A percentile compares a stretch with the other conserved stretches of the same genome.
phyloP scores from a whole-genome alignment of 2,797 vertebrate species.

The Micromesistius poutassou region DNA sequence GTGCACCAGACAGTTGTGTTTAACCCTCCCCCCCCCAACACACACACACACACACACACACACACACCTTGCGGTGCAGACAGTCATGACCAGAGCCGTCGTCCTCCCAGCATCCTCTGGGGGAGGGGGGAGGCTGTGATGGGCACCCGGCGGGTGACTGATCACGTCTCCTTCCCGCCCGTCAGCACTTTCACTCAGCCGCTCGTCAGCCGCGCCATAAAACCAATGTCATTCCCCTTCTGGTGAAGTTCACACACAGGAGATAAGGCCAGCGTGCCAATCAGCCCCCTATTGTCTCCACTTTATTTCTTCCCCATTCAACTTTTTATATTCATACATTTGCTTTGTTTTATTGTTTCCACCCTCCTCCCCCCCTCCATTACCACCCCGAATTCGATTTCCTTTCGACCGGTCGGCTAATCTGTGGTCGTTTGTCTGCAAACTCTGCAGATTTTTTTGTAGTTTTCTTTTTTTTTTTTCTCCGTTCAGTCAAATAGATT shows the following conservation, averaged over 20 bases:
- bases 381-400: slow-evolving; percentile 26
- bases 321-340: too few species aligned
- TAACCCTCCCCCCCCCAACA: slow-evolving; percentile 44
- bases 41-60: too few species aligned
- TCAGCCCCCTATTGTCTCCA: slow-evolving; percentile 40
- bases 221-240: slow-evolving; percentile 71
- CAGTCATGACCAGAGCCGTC: slow-evolving; percentile 53
- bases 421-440: slow-evolving; percentile 21
- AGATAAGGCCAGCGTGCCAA: slow-evolving; percentile 56
- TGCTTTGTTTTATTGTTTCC: slow-evolving; percentile 24
- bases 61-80: slow-evolving; percentile 20
- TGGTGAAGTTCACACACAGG: slow-evolving; percentile 57
- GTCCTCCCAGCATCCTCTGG: slow-evolving; percentile 72
- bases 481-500: slow-evolving; percentile 39
- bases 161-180: slow-evolving; percentile 49
- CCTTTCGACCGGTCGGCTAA: slow-evolving; percentile 46
- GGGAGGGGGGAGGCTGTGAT: slow-evolving; percentile 30
- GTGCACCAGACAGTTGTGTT: slow-evolving; percentile 32
- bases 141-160: slow-evolving; percentile 65
- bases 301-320: slow-evolving; percentile 21
- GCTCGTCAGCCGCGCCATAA: slow-evolving; percentile 66
- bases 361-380: slow-evolving; percentile 29
- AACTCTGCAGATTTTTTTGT: too few species aligned
- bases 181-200: slow-evolving; percentile 72
- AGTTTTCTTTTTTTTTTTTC: slow-evolving; percentile 41